phyloP scores from a whole-genome alignment of 2,888 invertebrate species.

The Notodromas monacha region DNA sequence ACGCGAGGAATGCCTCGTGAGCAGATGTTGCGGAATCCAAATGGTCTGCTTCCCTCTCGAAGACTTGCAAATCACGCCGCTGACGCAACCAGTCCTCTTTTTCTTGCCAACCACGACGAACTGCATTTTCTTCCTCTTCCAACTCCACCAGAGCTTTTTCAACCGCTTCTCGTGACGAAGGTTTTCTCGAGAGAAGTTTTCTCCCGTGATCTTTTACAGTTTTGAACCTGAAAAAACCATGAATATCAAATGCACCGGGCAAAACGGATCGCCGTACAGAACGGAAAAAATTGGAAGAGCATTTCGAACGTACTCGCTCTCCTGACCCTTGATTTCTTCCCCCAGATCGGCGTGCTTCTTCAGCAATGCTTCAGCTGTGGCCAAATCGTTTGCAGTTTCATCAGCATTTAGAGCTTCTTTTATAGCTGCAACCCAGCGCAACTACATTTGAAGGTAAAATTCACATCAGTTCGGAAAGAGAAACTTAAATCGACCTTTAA shows the following conservation, averaged over 20 bases:
- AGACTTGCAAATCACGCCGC: slow-evolving; percentile 54
- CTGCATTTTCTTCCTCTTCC: slow-evolving; percentile 35
- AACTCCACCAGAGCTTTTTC: slow-evolving; percentile 35
- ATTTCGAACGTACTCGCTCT: slow-evolving; percentile 56
- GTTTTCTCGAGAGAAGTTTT: slow-evolving; percentile 13
- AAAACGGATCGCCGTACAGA: too few species aligned
- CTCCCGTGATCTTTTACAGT: slow-evolving; percentile 14
- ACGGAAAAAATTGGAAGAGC: too few species aligned
- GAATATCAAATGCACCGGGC: neutral
- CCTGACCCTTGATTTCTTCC: slow-evolving; percentile 61
- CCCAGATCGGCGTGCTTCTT: slow-evolving; percentile 66
- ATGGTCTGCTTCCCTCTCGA: slow-evolving; percentile 83
- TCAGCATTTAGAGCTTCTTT: slow-evolving; percentile 45
- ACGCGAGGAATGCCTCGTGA: slow-evolving; percentile 71
- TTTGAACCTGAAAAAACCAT: slow-evolving; percentile 13
- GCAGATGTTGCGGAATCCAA: slow-evolving; percentile 79
- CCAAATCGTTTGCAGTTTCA: slow-evolving; percentile 50
- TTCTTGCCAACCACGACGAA: slow-evolving; percentile 44
- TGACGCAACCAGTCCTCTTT: slow-evolving; percentile 59
- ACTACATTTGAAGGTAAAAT: slow-evolving; percentile 15
- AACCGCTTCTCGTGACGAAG: slow-evolving; percentile 24
- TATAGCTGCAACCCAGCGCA: slow-evolving; percentile 47
- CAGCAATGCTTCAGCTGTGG: slow-evolving; percentile 55
- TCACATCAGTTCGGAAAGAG: too few species aligned
- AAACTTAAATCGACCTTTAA: neutral